Evolutionary conservation across 2,888 invertebrate genomes (phyloP).

Genomic region (Ophion slaviceki): DNA sequence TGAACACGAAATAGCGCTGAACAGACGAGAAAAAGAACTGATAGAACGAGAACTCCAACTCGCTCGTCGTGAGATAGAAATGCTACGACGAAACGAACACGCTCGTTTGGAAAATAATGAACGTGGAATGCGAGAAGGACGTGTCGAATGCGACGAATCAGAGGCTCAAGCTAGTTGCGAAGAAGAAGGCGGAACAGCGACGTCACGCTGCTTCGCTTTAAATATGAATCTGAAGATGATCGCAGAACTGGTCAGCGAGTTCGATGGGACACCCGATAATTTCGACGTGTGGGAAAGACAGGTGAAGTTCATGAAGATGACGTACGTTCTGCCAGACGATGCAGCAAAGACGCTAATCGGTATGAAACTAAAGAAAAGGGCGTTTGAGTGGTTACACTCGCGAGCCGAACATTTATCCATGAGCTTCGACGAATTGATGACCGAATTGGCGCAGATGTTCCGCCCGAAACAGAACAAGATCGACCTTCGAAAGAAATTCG

Average conservation of each 20-base stretch:
- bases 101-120: not conserved
- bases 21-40: conserved; percentile 17
- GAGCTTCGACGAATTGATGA: conserved; percentile 53
- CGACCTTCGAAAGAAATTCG: conserved; percentile 55
- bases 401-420: conserved; percentile 48
- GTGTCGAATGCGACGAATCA: not conserved
- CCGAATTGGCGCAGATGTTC: conserved; percentile 53
- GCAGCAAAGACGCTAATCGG: conserved; percentile 48
- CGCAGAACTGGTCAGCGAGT: conserved; percentile 50
- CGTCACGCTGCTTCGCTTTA: not conserved
- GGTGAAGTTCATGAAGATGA: conserved; percentile 38
- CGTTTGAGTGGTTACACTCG: conserved; percentile 58
- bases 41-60: conserved; percentile 32
- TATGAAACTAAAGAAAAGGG: conserved; percentile 45
- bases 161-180: too few species aligned
- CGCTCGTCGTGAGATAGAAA: conserved; percentile 13
- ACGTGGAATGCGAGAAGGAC: not conserved
- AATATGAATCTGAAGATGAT: conserved; percentile 45
- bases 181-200: too few species aligned
- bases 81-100: conserved; percentile 10
- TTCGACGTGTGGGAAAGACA: conserved; percentile 57
- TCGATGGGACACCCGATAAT: conserved; percentile 47
- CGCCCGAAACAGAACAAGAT: conserved; percentile 41
- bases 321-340: conserved; percentile 51
- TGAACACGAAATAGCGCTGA: not conserved